These are phyloP conservation scores for Hemibagrus wyckioides DNA, from an alignment of 2,113 vertebrate species.

Conservation along the genomic window DNA sequence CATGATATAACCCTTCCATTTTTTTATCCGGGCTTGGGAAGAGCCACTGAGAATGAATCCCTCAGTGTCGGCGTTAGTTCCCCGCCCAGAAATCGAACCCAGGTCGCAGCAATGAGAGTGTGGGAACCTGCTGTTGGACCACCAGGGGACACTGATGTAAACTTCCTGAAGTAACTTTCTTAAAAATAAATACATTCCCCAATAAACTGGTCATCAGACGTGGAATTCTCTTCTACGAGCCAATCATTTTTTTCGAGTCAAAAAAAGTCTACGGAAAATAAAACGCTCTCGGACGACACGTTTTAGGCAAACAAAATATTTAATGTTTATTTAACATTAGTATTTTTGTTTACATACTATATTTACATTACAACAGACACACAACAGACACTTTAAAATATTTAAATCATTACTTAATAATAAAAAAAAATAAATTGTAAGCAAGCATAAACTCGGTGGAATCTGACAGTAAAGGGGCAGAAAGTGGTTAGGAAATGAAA, in stretches of 20 bases:
- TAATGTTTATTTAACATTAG: constrained; percentile 58
- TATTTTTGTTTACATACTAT: constrained; percentile 53
- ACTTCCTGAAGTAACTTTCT: too few relatives aligned
- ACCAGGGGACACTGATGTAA: too few relatives aligned
- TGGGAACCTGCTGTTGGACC: too few relatives aligned
- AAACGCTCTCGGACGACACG: background rate
- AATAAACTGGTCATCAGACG: background rate
- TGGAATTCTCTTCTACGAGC: too few relatives aligned
- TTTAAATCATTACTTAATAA: constrained; percentile 48
- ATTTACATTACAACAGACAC: constrained; percentile 57
- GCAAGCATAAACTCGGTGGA: constrained; percentile 23
- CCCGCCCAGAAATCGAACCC: too few relatives aligned
- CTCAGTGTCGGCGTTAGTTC: too few relatives aligned
- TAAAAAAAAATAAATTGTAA: constrained; percentile 29
- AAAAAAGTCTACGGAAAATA: background rate
- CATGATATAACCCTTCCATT: too few relatives aligned
- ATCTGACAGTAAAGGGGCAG: background rate
- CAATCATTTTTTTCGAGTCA: too few relatives aligned
- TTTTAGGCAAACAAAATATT: constrained; percentile 54
- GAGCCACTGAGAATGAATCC: too few relatives aligned
- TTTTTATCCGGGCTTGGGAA: too few relatives aligned
- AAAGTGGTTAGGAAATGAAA: constrained; percentile 8
- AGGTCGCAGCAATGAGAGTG: too few relatives aligned
- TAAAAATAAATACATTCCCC: background rate
- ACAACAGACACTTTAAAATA: constrained; percentile 41